Conservation (phyloP, 1,140 invertebrate genomes). For the Calephelis virginiensis region DNA sequence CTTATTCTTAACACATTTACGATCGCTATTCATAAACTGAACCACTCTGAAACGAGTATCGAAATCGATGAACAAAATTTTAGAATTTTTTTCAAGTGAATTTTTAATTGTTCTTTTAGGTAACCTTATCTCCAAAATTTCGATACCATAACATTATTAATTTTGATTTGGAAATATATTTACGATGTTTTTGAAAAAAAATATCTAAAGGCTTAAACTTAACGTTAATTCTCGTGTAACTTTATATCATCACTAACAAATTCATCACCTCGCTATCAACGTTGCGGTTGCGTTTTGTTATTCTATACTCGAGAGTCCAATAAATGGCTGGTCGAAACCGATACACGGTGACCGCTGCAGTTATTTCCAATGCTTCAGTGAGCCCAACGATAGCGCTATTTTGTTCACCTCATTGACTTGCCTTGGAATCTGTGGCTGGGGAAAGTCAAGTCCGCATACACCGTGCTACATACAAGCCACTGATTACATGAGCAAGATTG, state of each 20-base stretch:
- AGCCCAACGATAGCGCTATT: conserved; percentile 54
- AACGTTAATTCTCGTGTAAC: not conserved
- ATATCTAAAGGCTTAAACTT: too few relatives aligned
- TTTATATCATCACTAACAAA: not conserved
- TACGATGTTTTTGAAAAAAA: too few relatives aligned
- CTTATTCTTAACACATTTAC: too few relatives aligned
- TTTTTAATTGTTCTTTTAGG: too few relatives aligned
- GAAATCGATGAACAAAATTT: too few relatives aligned
- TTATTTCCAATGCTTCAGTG: conserved; percentile 56
- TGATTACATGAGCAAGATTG: conserved; percentile 59
- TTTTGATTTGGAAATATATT: too few relatives aligned
- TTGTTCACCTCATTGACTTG: conserved; percentile 65
- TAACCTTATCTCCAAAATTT: too few relatives aligned
- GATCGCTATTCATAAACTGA: too few relatives aligned
- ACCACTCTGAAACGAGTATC: too few relatives aligned
- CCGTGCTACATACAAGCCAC: conserved; percentile 60
- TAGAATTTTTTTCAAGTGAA: too few relatives aligned
- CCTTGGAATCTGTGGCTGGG: conserved; percentile 63
- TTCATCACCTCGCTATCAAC: conserved; percentile 9
- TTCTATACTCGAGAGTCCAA: conserved; percentile 49
- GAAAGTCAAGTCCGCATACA: conserved; percentile 66
- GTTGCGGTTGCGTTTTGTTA: conserved; percentile 46
- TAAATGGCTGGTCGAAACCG: conserved; percentile 60
- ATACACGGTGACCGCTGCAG: conserved; percentile 47
- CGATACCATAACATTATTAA: too few relatives aligned